Percentiles rank a stretch among this genome's conserved stretches.
phyloP scores from a whole-genome alignment of 1,140 invertebrate species.

The Paraescarpia echinospica region DNA sequence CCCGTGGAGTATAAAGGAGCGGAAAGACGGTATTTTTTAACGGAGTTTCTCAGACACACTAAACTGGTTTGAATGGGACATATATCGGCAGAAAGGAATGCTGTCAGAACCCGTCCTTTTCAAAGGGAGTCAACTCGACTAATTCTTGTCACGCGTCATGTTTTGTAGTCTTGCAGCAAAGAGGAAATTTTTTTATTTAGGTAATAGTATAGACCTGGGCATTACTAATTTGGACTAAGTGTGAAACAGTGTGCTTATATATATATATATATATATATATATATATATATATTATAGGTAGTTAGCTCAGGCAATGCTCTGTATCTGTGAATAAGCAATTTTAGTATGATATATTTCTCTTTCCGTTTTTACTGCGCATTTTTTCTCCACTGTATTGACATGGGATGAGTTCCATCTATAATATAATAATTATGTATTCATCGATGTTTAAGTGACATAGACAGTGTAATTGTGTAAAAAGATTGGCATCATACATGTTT shows the following conservation, averaged over 20 bases:
- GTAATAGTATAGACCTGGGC: background rate
- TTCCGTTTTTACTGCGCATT: background rate
- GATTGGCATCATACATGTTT: background rate
- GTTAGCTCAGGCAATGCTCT: too few relatives aligned
- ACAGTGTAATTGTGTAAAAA: background rate
- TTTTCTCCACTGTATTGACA: background rate
- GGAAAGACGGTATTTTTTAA: background rate
- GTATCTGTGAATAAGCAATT: too few relatives aligned
- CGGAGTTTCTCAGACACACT: constrained; percentile 32
- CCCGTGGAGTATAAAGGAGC: background rate
- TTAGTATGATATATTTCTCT: too few relatives aligned
- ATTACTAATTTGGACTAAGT: too few relatives aligned
- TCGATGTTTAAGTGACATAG: background rate
- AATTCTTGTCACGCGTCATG: background rate
- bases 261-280: too few relatives aligned
- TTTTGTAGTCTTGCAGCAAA: background rate
- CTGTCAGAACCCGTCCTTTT: constrained; percentile 3
- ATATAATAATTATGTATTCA: background rate
- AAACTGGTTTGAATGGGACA: constrained; percentile 11
- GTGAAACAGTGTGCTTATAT: too few relatives aligned
- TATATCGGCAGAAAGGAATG: constrained; percentile 15
- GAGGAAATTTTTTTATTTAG: background rate
- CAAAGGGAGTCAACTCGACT: background rate
- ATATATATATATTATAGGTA: too few relatives aligned
- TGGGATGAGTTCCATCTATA: background rate